phyloP scores from a whole-genome alignment of 2,797 vertebrate species.

The Tragopan temminckii region DNA sequence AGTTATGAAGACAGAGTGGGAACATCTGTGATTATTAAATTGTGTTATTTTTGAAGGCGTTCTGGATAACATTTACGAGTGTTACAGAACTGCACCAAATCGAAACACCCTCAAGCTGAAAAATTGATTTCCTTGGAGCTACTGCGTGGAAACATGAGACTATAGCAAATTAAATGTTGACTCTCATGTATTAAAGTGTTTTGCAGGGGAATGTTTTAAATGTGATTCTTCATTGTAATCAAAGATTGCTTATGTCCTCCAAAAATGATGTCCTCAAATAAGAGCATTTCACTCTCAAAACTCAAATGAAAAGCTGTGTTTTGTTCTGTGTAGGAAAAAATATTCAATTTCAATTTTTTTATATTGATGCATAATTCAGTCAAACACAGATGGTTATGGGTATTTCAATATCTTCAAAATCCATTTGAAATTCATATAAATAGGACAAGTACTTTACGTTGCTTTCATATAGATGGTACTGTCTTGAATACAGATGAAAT shows the following conservation, averaged over 20 bases:
- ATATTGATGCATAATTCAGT: not conserved
- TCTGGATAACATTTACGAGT: constrained; percentile 52
- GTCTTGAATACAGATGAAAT: not conserved
- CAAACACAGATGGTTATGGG: not conserved
- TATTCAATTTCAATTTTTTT: not conserved
- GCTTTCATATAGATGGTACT: not conserved
- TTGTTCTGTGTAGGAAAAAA: not conserved
- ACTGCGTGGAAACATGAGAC: not conserved
- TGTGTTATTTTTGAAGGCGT: constrained; percentile 64
- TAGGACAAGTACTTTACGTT: not conserved
- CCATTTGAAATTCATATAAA: not conserved
- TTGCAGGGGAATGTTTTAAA: not conserved
- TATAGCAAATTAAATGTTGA: constrained; percentile 41
- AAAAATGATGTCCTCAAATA: not conserved
- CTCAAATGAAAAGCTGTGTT: not conserved
- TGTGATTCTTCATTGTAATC: constrained; percentile 17
- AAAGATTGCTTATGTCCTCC: not conserved
- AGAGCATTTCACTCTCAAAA: constrained; percentile 3
- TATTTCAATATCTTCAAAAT: constrained; percentile 9
- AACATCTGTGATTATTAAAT: constrained; percentile 72
- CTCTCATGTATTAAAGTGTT: constrained; percentile 48
- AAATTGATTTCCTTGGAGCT: constrained; percentile 70
- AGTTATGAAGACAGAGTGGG: constrained; percentile 61
- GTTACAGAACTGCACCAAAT: constrained; percentile 43
- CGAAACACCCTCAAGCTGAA: constrained; percentile 53